Base-by-base conservation (phyloP, 2,113 vertebrate species). In the Rhinopomastus cyanomelas region DNA sequence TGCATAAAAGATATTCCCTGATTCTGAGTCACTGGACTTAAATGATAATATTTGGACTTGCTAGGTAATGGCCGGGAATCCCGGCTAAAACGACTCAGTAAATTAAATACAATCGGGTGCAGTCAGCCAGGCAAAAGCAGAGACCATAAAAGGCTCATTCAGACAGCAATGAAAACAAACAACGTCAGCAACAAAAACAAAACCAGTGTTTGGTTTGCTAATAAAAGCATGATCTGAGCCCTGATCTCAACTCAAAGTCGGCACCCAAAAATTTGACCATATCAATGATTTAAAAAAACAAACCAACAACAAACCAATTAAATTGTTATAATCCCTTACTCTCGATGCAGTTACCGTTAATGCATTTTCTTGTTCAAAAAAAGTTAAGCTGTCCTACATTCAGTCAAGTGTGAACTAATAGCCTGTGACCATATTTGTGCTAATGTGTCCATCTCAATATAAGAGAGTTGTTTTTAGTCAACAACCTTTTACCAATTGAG, bases 161-260 rank as follows among this genome's bases (percentile, higher is more conserved):
- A 92, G 88, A 95, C 93, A 87, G 95, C 91, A 92, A 87, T 89
- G 94, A 95, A 96, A 96, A 95, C 95, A 93, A 96, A 96, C 94
- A 96, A 90, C 88, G 88, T 90, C 92, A 95, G 95, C 92, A 90
- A 92, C 95, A 92, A 94, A 95, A 94, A 96, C 92, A 96, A 95
- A 93, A 83, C 56, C 86, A 52, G 89, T 96, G 95, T 96, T 96
- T 96, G 95, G 92, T 94, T 96, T 96, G 94, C 96, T 96, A 96
- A 96, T 96, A 95, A 95, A 95, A 95, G 94, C 92, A 87, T 39
- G 93, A 95, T 93, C 94, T 69, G 71, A 85, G 78, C 55, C 60
- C 81, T 80, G 86, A 88, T 93, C 81, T 85, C 30, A 71, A 46
- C 61, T 52, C 86, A 14, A 1, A 51, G 79, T 92, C 94, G 85